Conservation (phyloP, 2,113 vertebrate species). For the Perca schrenkii region DNA sequence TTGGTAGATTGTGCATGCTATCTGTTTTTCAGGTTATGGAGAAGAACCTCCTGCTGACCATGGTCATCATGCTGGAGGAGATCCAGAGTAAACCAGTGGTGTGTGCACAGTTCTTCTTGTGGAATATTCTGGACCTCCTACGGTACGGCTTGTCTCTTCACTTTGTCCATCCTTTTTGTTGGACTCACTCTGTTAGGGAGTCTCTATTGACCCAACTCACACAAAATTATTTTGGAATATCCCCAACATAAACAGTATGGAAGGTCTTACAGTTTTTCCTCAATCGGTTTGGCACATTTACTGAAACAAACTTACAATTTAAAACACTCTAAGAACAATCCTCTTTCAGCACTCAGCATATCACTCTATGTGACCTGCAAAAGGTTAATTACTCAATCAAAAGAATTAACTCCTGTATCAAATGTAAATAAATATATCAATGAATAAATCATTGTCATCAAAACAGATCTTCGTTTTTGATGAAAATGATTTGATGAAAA, state of each 20-base stretch:
- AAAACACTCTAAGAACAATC: too few relatives aligned
- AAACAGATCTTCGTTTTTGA: too few relatives aligned
- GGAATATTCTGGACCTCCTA: conserved; percentile 91
- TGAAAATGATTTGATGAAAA: too few relatives aligned
- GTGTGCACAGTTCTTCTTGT: conserved; percentile 91
- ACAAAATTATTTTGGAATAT: background rate
- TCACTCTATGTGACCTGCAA: too few relatives aligned
- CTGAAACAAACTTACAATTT: too few relatives aligned
- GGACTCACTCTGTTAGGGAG: too few relatives aligned
- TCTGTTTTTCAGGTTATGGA: conserved; percentile 87
- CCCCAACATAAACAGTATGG: background rate
- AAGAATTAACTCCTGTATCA: too few relatives aligned
- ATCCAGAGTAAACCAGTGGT: conserved; percentile 91
- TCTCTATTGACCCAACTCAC: background rate
- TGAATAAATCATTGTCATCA: too few relatives aligned
- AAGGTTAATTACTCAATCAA: too few relatives aligned
- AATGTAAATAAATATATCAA: too few relatives aligned
- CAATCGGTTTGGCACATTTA: too few relatives aligned
- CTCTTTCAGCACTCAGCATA: too few relatives aligned
- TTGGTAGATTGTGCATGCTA: background rate
- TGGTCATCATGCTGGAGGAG: conserved; percentile 92
- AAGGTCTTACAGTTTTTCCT: background rate
- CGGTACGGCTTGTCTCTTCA: conserved; percentile 79
- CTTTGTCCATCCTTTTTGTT: background rate
- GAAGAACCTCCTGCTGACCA: conserved; percentile 90